Evolutionary conservation across 2,888 invertebrate species (phyloP), one percentile per base, ranked within the genome.

Genomic region (Gortyna flavago): DNA sequence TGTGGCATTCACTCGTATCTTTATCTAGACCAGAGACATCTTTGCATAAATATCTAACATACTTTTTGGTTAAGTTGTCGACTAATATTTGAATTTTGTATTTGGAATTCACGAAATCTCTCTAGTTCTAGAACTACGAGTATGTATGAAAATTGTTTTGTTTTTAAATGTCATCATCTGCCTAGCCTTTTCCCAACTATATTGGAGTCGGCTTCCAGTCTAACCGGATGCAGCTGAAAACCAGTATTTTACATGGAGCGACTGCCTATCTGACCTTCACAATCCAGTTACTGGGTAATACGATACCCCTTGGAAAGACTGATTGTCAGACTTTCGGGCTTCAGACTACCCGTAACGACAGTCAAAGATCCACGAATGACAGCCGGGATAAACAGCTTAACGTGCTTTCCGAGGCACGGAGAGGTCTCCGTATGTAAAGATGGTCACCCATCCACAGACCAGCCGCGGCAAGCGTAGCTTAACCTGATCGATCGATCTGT

Each of bases 41-140:
- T 85, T 85, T 85, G 80, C 75, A 85, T 85, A 85, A 83, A 83
- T 72, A 82, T 72, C 72, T 74, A 61, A 62, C 67, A 76, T 76
- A 82, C 79, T 79, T 76, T 84, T 82, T 84, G 61, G 73, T 65
- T 79, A 79, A 79, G 32, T 75, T 82, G 78, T 71, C 61, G 61
- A 62, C 64, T 71, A 21, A n/a, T 80, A 66, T 72, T 79, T 78
- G 67, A 83, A 73, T 81, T 68, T 69, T 41, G 57, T 41, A 67
- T 71, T 71, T 80, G 16, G 66, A 71, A 71, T 81, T 35, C 35
- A n/a, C n/a, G 35, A 21, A 44, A 21, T 32, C 1, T 41, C 25
- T 69, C 18, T 21, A 18, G 25, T 51, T 61, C 29, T 57, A 57
- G 7, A 59, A 59, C 3, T 61, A 32, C 32, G 18, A 61, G 32